Conservation (phyloP, 2,888 invertebrate species). For the Eristalis arbustorum region DNA sequence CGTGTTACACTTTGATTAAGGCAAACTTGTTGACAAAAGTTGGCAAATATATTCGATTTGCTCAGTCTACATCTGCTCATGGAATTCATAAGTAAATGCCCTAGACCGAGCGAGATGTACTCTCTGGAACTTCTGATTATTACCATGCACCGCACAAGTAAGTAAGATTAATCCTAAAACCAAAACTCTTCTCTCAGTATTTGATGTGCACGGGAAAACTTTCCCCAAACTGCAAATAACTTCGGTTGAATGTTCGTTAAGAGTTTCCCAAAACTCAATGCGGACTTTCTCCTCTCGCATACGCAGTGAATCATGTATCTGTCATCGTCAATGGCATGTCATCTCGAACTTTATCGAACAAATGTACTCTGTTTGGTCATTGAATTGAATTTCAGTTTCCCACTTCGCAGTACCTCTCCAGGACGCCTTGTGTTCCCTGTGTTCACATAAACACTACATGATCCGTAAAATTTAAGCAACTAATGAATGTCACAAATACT, state of each 20-base stretch:
- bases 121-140: not conserved
- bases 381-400: not conserved
- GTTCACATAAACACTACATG: not conserved
- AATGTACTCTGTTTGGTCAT: not conserved
- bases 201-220: not conserved
- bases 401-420: not conserved
- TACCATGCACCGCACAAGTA: not conserved
- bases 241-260: not conserved
- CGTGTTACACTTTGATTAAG: not conserved
- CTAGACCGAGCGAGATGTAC: not conserved
- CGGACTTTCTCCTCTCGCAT: not conserved
- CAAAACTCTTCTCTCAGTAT: not conserved
- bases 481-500: not conserved
- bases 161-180: not conserved
- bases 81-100: not conserved
- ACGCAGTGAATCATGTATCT: not conserved
- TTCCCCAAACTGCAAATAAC: not conserved
- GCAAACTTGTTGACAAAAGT: not conserved
- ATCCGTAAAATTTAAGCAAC: not conserved
- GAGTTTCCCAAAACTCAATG: not conserved
- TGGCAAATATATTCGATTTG: not conserved
- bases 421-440: not conserved
- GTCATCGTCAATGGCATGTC: not conserved
- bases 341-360: not conserved
- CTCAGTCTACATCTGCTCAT: not conserved